Evolutionary conservation across 2,113 vertebrate species (phyloP), one percentile per base, ranked within the genome.

Genomic region (Anolis carolinensis): DNA sequence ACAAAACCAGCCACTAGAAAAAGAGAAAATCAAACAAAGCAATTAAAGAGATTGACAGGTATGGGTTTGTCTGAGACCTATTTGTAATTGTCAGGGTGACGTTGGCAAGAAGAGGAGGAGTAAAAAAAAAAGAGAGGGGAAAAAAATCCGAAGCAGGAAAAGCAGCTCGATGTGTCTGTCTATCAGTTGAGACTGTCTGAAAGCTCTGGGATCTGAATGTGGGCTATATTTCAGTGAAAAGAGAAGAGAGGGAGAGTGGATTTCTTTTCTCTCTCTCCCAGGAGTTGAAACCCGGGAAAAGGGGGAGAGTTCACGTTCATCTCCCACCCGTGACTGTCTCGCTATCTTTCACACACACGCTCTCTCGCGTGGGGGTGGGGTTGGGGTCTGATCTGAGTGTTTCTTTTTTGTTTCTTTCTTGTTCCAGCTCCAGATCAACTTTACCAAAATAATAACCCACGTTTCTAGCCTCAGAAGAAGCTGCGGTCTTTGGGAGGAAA

Each of bases 81-180:
- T 97, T 96, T 97, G 97, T 96, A 97, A 97, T 97, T 99, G 98
- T 99, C 98, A 99, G 98, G 97, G 98, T 99, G 98, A 99, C 98
- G 98, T 98, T 97, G 95, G 96, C 95, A 95, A 92, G 96, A 97
- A 96, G 98, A 98, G 98, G 97, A 97, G 97, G 97, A 97, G 97
- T 97, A 97, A 98, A 91, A 95, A 96, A 18, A 18, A 16, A 97
- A 96, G 98, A 98, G 98, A 97, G 97, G 97, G 97, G 97, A 97
- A 97, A 97, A 98, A 91, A 95, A 96, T 97, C 97, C 96, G 97
- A 97, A 97, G 97, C 98, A 97, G 98, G 98, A 98, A 97, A 98
- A 97, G 98, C 98, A 96, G 97, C 97, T 98, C 98, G 98, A 99
- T 99, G 98, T 97, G 98, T 99, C 98, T 98, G 98, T 99, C 98